A percentile compares a stretch with the other conserved stretches of the same genome.
Conservation (phyloP, 2,113 vertebrate genomes). For the Lipophrys pholis region DNA sequence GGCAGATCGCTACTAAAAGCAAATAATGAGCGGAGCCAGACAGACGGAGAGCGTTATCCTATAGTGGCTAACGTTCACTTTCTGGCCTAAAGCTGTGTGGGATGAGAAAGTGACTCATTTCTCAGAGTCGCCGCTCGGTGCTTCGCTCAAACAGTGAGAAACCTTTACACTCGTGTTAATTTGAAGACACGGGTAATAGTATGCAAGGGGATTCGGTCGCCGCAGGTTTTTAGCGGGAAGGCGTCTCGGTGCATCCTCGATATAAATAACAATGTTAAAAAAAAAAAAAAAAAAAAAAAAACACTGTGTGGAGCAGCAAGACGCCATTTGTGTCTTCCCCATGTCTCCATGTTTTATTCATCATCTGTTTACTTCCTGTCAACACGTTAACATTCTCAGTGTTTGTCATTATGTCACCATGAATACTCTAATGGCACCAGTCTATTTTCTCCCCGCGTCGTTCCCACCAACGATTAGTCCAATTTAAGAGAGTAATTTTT, state of each 20-base stretch:
- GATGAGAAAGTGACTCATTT: constrained; percentile 48
- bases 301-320: not conserved
- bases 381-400: constrained; percentile 14
- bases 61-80: constrained; percentile 35
- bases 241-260: not conserved
- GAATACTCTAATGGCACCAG: not conserved
- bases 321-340: not conserved
- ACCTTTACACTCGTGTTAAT: constrained; percentile 43
- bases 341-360: constrained; percentile 38
- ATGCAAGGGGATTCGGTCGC: constrained; percentile 20
- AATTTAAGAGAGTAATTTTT: not conserved
- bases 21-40: constrained; percentile 38
- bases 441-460: not conserved
- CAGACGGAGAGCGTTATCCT: constrained; percentile 21
- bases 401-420: not conserved
- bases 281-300: not conserved
- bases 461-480: not conserved
- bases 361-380: constrained; percentile 16
- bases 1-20: constrained; percentile 31
- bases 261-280: not conserved
- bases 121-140: constrained; percentile 6
- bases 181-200: constrained; percentile 35
- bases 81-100: constrained; percentile 31
- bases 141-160: constrained; percentile 25
- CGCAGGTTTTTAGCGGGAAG: constrained; percentile 18